Evolutionary conservation across 2,888 invertebrate genomes (phyloP).

Genomic region (Meiosimyza platycephala): DNA sequence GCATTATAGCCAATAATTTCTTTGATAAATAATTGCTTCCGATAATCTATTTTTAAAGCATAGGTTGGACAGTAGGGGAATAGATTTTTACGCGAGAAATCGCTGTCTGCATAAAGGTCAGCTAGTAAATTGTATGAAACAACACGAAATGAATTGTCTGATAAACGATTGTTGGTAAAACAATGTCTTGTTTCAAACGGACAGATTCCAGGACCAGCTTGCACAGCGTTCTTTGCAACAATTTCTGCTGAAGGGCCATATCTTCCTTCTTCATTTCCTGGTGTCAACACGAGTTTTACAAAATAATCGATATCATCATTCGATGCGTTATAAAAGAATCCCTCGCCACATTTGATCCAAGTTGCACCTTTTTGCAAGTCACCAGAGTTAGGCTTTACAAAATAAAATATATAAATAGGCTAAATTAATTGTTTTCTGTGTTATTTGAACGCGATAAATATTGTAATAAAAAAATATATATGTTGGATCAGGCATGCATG

Average conservation of each 20-base stretch:
- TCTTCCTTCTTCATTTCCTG: constrained; percentile 68
- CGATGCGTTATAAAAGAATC: constrained; percentile 73
- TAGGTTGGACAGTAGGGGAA: constrained; percentile 88
- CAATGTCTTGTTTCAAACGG: constrained; percentile 85
- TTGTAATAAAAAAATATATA: no score
- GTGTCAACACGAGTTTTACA: constrained; percentile 72
- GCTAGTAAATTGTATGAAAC: constrained; percentile 92
- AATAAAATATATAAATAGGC: neutral
- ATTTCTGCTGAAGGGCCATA: constrained; percentile 74
- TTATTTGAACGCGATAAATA: no score
- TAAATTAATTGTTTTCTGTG: no score
- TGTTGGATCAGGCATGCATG: no score
- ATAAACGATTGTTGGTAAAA: constrained; percentile 74
- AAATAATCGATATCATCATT: constrained; percentile 74
- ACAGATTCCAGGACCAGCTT: constrained; percentile 81
- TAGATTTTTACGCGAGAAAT: constrained; percentile 77
- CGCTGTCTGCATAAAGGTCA: constrained; percentile 89
- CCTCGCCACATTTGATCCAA: constrained; percentile 74
- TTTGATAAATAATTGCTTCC: constrained; percentile 85
- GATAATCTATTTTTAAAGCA: constrained; percentile 84
- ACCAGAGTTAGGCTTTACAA: constrained; percentile 48
- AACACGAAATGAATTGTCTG: constrained; percentile 72
- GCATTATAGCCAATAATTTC: constrained; percentile 87
- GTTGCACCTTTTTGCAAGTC: constrained; percentile 45
- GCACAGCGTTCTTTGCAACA: constrained; percentile 72